These are phyloP conservation scores for Pteromalus puparum DNA, from an alignment of 1,140 invertebrate species.

Conservation along the genomic window DNA sequence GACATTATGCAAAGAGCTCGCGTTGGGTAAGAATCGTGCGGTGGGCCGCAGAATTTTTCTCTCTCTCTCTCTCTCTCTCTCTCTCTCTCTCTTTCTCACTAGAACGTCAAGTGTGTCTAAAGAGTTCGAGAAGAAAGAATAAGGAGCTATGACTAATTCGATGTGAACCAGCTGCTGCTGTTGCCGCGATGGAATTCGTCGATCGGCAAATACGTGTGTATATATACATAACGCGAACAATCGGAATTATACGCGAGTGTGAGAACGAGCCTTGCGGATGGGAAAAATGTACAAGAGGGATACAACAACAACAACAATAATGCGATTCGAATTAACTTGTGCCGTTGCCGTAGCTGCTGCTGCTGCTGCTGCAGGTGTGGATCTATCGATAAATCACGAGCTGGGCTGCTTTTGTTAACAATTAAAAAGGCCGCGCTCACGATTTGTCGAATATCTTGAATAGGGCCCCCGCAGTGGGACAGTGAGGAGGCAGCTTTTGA, in stretches of 20 bases:
- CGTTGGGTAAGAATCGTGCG: conserved; percentile 2
- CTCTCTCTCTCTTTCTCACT: background rate
- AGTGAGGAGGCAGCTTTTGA: conserved; percentile 12
- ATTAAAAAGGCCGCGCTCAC: background rate
- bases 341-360: background rate
- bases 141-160: background rate
- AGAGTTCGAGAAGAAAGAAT: background rate
- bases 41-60: conserved; percentile 10
- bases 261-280: background rate
- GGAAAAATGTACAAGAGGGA: background rate
- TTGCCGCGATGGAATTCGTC: too few species aligned
- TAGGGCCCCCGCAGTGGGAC: conserved; percentile 6
- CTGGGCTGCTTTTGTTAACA: background rate
- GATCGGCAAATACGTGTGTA: too few species aligned
- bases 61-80: background rate
- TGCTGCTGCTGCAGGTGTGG: conserved; percentile 7
- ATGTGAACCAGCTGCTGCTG: background rate
- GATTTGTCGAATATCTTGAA: conserved; percentile 21
- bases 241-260: background rate
- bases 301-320: background rate
- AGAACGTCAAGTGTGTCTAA: background rate
- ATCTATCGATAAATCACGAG: conserved; percentile 1
- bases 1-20: conserved; percentile 27
- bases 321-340: background rate
- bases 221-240: background rate